phyloP scores from a whole-genome alignment of 2,888 invertebrate genomes.

The Volucella inanis region DNA sequence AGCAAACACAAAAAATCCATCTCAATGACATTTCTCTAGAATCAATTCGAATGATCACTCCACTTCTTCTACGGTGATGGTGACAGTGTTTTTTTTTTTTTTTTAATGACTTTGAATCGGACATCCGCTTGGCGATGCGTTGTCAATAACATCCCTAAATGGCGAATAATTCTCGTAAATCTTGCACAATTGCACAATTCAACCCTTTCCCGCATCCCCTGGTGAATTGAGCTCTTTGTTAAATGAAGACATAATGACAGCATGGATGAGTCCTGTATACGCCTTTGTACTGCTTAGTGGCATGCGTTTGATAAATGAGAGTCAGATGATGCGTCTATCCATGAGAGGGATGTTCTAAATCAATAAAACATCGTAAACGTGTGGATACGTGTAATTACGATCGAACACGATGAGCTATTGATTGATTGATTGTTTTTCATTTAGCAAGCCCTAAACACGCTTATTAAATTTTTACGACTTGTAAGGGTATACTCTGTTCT shows the following conservation, averaged over 20 bases:
- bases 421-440: constrained; percentile 45
- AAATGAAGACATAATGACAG: constrained; percentile 64
- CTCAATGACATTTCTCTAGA: constrained; percentile 6
- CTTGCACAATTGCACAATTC: constrained; percentile 42
- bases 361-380: constrained; percentile 53
- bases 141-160: constrained; percentile 64
- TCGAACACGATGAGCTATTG: constrained; percentile 55
- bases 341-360: constrained; percentile 50
- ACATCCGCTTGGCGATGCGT: constrained; percentile 19
- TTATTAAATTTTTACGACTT: background rate
- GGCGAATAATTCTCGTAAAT: constrained; percentile 54
- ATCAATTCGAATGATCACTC: constrained; percentile 42
- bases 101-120: constrained; percentile 49
- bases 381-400: constrained; percentile 60
- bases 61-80: constrained; percentile 22
- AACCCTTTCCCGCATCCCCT: constrained; percentile 58
- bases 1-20: constrained; percentile 60
- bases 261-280: constrained; percentile 38
- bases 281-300: constrained; percentile 50
- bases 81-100: background rate
- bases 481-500: too few relatives aligned
- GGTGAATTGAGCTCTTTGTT: constrained; percentile 6
- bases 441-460: background rate
- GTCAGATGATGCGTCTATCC: constrained; percentile 45
- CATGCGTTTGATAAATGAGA: constrained; percentile 66